phyloP scores from a whole-genome alignment of 2,888 invertebrate species.

The Gymnoscelis rufifasciata region DNA sequence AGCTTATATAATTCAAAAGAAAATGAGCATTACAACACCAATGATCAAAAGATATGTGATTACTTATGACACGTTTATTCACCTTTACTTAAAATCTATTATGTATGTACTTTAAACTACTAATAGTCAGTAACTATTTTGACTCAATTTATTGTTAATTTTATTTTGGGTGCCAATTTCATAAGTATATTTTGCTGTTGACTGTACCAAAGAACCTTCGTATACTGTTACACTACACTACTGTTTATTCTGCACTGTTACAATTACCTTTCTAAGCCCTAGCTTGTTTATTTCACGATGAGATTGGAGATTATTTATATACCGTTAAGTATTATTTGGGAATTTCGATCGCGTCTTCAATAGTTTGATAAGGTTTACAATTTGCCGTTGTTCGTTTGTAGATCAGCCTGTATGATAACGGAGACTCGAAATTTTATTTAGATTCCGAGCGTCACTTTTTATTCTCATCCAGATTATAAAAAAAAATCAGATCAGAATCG shows the following conservation, averaged over 20 bases:
- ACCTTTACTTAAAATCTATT: too few species aligned
- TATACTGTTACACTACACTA: conserved; percentile 49
- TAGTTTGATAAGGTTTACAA: background rate
- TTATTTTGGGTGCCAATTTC: too few species aligned
- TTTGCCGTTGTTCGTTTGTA: conserved; percentile 1
- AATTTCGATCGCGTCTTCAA: conserved; percentile 20
- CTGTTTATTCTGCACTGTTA: conserved; percentile 27
- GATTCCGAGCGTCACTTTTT: background rate
- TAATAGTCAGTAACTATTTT: too few species aligned
- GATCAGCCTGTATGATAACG: conserved; percentile 5
- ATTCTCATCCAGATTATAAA: too few species aligned
- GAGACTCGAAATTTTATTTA: background rate
- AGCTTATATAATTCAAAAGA: too few species aligned
- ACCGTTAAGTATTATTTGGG: conserved; percentile 25
- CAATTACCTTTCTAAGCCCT: conserved; percentile 57
- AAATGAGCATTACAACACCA: too few species aligned
- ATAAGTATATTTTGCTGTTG: too few species aligned
- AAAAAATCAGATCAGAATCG: too few species aligned
- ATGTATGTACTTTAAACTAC: too few species aligned
- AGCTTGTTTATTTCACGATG: conserved; percentile 37
- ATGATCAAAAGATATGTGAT: too few species aligned
- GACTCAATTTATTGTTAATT: too few species aligned
- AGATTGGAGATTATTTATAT: conserved; percentile 35
- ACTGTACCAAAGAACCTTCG: conserved; percentile 24
- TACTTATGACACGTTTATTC: too few species aligned